Percentiles rank a stretch among this genome's conserved stretches.
Conservation (phyloP, 1,140 invertebrate species). For the Tribolium madens region DNA sequence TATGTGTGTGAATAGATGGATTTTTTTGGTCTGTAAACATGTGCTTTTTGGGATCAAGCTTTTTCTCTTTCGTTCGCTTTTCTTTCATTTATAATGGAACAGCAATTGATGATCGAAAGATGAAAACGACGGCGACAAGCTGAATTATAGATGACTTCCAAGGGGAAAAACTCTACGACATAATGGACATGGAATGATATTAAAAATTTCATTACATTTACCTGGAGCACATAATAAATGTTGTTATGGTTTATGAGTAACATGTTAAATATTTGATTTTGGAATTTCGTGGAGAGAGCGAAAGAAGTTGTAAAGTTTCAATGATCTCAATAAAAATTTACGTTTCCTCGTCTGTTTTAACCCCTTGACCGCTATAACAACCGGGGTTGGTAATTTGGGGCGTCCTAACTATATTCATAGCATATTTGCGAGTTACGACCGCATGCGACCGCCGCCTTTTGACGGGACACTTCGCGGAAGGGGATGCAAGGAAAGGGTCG, state of each 20-base stretch:
- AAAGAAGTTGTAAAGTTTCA: constrained; percentile 19
- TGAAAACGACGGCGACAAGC: constrained; percentile 38
- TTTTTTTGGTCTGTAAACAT: constrained; percentile 17
- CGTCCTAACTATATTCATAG: constrained; percentile 42
- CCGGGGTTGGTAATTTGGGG: constrained; percentile 5
- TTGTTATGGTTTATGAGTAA: constrained; percentile 16
- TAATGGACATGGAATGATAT: constrained; percentile 35
- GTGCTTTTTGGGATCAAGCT: constrained; percentile 27
- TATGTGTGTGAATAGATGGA: background rate
- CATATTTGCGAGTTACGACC: constrained; percentile 44
- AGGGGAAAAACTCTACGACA: constrained; percentile 8
- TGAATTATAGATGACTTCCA: constrained; percentile 43
- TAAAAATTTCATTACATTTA: constrained; percentile 41
- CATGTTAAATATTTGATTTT: constrained; percentile 11
- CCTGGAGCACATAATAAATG: constrained; percentile 28
- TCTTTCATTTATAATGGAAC: constrained; percentile 37
- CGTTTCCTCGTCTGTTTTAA: background rate
- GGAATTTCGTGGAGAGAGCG: background rate
- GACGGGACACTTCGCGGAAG: constrained; percentile 33
- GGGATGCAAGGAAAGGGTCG: constrained; percentile 27
- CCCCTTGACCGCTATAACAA: constrained; percentile 30
- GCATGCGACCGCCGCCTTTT: constrained; percentile 37
- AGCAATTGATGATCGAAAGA: constrained; percentile 41
- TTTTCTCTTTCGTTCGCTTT: background rate
- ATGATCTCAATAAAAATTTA: constrained; percentile 35